Percentiles rank a stretch among this genome's conserved stretches.
These are phyloP conservation scores for Psittacus erithacus DNA, from an alignment of 2,113 vertebrate species.

Conservation along the genomic window DNA sequence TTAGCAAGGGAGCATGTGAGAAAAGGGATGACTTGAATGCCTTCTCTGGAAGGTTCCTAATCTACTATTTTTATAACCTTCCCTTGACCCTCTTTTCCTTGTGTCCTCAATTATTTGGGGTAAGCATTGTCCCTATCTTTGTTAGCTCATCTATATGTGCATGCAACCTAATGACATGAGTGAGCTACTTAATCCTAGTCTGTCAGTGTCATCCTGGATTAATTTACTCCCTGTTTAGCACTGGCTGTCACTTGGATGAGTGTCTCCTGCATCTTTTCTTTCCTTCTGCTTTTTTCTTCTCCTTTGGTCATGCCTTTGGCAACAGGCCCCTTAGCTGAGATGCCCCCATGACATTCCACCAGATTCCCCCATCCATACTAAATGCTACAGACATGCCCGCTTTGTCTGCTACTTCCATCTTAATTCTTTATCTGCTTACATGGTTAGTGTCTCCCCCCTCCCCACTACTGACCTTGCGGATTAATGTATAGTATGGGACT, in stretches of 20 bases:
- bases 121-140: slow-evolving; percentile 57
- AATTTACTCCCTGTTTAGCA: slow-evolving; percentile 60
- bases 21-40: neutral
- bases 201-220: slow-evolving; percentile 64
- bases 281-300: slow-evolving; percentile 8
- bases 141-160: slow-evolving; percentile 57
- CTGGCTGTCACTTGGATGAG: slow-evolving; percentile 34
- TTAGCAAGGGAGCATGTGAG: neutral
- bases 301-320: neutral
- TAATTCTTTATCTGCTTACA: slow-evolving; percentile 68
- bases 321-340: neutral
- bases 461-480: slow-evolving; percentile 69
- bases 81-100: slow-evolving; percentile 12
- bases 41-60: slow-evolving; percentile 27
- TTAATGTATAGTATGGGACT: slow-evolving; percentile 66
- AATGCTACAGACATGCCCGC: slow-evolving; percentile 17
- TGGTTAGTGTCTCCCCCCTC: slow-evolving; percentile 6
- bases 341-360: slow-evolving; percentile 60
- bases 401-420: slow-evolving; percentile 68
- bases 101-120: slow-evolving; percentile 62
- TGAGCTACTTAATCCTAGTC: slow-evolving; percentile 70
- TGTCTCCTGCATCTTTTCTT: slow-evolving; percentile 39
- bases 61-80: slow-evolving; percentile 46
- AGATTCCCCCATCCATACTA: neutral
- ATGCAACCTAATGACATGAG: slow-evolving; percentile 59